Evolutionary conservation across 2,797 vertebrate genomes (phyloP).

Genomic region (Xyrichtys novacula): DNA sequence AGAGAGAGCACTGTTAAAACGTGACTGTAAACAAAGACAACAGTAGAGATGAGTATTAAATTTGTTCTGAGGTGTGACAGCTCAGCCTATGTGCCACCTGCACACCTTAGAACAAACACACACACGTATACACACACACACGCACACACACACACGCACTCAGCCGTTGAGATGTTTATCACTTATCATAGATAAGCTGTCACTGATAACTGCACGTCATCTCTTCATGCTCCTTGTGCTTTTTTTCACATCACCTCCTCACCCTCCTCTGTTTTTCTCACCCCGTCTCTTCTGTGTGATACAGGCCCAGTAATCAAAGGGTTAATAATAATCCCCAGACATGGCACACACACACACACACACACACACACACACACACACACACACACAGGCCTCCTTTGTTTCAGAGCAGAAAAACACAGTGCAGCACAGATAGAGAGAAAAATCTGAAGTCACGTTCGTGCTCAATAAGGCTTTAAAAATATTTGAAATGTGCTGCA

Average conservation of each 20-base stretch:
- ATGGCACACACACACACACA: background rate
- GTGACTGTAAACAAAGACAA: background rate
- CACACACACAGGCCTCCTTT: background rate
- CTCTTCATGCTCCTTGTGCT: background rate
- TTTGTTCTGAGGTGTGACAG: background rate
- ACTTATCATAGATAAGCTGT: background rate
- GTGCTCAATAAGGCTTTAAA: conserved; percentile 6
- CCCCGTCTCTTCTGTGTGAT: background rate
- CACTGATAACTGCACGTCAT: background rate
- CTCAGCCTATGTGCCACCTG: too few species aligned
- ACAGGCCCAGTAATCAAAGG: background rate
- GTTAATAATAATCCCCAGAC: conserved; percentile 4
- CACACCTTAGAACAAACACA: background rate
- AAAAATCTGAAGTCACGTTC: conserved; percentile 1
- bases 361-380: too few species aligned
- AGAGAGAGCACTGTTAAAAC: background rate
- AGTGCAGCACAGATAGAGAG: background rate
- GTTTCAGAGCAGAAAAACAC: conserved; percentile 1
- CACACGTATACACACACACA: background rate
- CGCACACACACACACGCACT: background rate
- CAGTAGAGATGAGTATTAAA: background rate
- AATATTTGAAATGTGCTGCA: background rate
- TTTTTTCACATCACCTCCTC: background rate
- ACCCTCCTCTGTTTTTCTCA: background rate
- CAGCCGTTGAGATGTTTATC: conserved; percentile 7